A percentile compares a stretch with the other conserved stretches of the same genome.
These are phyloP conservation scores for Trachymyrmex cornetzi DNA, from an alignment of 1,140 invertebrate species.

Conservation along the genomic window DNA sequence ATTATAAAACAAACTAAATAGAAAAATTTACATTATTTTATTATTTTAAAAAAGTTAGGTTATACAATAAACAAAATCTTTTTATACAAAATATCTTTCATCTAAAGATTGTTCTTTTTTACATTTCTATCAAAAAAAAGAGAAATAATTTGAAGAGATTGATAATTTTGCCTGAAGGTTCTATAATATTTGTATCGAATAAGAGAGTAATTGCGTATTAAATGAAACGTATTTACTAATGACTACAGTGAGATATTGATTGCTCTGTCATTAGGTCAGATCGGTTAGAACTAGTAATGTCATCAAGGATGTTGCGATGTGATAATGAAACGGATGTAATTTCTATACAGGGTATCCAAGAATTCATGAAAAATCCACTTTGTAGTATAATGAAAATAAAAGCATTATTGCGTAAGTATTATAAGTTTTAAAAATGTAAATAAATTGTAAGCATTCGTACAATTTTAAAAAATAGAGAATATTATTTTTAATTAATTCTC, in stretches of 20 bases:
- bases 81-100: not conserved
- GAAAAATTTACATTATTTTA: not conserved
- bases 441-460: not conserved
- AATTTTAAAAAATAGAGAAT: not conserved
- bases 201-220: not conserved
- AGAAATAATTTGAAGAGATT: not conserved
- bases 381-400: not conserved
- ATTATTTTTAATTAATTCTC: not conserved
- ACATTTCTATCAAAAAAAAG: conserved; percentile 4
- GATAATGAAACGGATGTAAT: not conserved
- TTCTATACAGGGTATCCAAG: not conserved
- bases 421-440: not conserved
- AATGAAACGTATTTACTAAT: conserved; percentile 3
- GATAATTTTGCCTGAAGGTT: not conserved
- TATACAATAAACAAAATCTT: not conserved
- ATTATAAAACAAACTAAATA: not conserved
- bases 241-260: not conserved
- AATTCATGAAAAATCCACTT: not conserved
- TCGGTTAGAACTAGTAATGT: not conserved
- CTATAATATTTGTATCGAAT: not conserved
- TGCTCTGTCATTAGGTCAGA: conserved; percentile 12
- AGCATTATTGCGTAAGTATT: not conserved
- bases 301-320: conserved; percentile 2
- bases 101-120: not conserved
- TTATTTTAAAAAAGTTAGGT: conserved; percentile 2